Evolutionary conservation across 2,797 vertebrate species (phyloP).

Genomic region (Allobates femoralis): DNA sequence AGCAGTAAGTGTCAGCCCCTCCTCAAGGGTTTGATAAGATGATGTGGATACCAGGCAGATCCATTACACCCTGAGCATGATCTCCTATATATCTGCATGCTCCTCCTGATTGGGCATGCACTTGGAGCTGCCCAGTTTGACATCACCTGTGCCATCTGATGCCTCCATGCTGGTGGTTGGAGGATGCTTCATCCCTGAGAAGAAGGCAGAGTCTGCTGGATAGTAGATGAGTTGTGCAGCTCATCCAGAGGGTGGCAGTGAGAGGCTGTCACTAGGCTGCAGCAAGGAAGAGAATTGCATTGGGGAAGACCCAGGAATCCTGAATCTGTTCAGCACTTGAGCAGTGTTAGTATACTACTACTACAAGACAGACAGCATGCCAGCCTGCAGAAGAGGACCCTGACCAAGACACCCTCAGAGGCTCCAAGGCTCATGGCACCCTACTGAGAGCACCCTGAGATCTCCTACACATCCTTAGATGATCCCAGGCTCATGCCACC

Average conservation of each 20-base stretch:
- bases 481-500: too few relatives aligned
- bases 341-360: slow-evolving; percentile 1
- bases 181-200: slow-evolving; percentile 50
- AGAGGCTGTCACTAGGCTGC: slow-evolving; percentile 44
- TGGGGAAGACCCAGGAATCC: slow-evolving; percentile 62
- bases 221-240: slow-evolving; percentile 17
- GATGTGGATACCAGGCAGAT: not conserved
- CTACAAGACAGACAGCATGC: not conserved
- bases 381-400: not conserved
- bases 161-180: slow-evolving; percentile 65
- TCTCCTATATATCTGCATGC: slow-evolving; percentile 71
- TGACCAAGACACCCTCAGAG: not conserved
- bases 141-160: slow-evolving; percentile 67
- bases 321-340: slow-evolving; percentile 53
- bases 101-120: not conserved
- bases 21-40: too few relatives aligned
- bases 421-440: too few relatives aligned
- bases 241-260: slow-evolving; percentile 50
- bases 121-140: slow-evolving; percentile 71
- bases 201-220: not conserved
- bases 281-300: not conserved
- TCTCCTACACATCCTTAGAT: too few relatives aligned
- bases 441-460: too few relatives aligned
- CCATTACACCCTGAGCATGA: not conserved
- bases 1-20: not conserved